Conservation (phyloP, 2,888 invertebrate species). For the Trichopoda pennipes region DNA sequence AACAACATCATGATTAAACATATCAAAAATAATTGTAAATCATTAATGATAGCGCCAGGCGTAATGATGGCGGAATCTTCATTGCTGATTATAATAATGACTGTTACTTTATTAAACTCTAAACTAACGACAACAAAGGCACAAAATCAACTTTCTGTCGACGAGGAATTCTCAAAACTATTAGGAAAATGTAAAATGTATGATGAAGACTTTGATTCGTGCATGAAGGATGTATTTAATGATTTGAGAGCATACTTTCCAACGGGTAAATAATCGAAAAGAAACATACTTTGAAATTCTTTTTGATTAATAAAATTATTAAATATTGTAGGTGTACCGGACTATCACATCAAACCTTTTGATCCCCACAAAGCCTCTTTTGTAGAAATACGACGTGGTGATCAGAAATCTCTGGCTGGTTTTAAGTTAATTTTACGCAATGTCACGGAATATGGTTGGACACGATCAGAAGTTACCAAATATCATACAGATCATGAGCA, state of each 20-base stretch:
- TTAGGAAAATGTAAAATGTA: constrained; percentile 84
- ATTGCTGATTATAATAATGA: constrained; percentile 36
- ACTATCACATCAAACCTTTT: constrained; percentile 87
- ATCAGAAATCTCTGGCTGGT: constrained; percentile 84
- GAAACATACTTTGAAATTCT: not conserved
- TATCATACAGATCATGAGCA: constrained; percentile 87
- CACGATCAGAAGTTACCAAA: constrained; percentile 88
- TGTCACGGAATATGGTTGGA: constrained; percentile 89
- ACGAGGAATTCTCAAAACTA: constrained; percentile 78
- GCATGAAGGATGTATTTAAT: constrained; percentile 88
- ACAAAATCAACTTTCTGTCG: constrained; percentile 74
- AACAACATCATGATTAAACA: constrained; percentile 32
- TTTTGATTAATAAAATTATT: constrained; percentile 36
- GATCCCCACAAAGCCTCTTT: constrained; percentile 89
- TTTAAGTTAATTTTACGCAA: constrained; percentile 87
- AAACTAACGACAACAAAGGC: constrained; percentile 53
- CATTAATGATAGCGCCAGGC: constrained; percentile 18
- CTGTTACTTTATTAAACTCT: constrained; percentile 26
- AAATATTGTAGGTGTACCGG: constrained; percentile 84
- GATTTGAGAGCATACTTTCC: constrained; percentile 87
- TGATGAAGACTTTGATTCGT: constrained; percentile 86
- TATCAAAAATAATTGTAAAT: constrained; percentile 16
- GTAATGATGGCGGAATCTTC: not conserved
- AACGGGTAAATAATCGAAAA: constrained; percentile 82
- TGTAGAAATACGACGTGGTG: constrained; percentile 84